phyloP scores from a whole-genome alignment of 2,797 vertebrate genomes.

The Leptodactylus fallax region DNA sequence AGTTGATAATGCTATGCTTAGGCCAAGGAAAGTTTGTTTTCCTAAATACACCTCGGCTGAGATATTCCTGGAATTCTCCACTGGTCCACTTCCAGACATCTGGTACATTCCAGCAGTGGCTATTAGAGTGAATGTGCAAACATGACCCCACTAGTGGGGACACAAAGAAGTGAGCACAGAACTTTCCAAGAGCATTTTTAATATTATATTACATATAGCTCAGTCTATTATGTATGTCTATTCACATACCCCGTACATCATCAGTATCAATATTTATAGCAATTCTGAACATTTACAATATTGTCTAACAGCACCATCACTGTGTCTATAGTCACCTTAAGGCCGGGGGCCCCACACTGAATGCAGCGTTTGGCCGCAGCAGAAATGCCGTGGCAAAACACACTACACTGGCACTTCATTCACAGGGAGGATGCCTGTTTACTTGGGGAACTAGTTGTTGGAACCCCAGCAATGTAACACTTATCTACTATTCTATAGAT shows the following conservation, averaged over 20 bases:
- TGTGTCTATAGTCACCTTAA: too few relatives aligned
- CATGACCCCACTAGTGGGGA: slow-evolving; percentile 67
- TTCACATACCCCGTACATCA: not conserved
- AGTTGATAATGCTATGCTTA: slow-evolving; percentile 1
- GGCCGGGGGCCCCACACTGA: too few relatives aligned
- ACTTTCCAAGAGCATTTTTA: not conserved
- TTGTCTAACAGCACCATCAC: too few relatives aligned
- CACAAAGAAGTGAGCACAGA: slow-evolving; percentile 27
- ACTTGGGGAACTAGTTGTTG: too few relatives aligned
- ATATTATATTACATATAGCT: slow-evolving; percentile 21
- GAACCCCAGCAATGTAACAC: too few relatives aligned
- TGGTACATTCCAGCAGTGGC: slow-evolving; percentile 67
- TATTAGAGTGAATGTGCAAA: slow-evolving; percentile 69
- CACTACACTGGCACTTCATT: too few relatives aligned
- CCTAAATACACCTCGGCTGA: slow-evolving; percentile 70
- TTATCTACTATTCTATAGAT: too few relatives aligned
- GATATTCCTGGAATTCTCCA: slow-evolving; percentile 73
- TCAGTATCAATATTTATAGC: not conserved
- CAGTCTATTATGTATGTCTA: slow-evolving; percentile 24
- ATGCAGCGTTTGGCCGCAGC: too few relatives aligned
- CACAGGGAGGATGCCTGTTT: too few relatives aligned
- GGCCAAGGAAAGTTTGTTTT: slow-evolving; percentile 66
- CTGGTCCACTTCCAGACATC: slow-evolving; percentile 73
- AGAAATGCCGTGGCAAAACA: too few relatives aligned
- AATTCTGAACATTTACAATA: too few relatives aligned